A percentile compares a stretch with the other conserved stretches of the same genome.
Conservation (phyloP, 2,888 invertebrate genomes). For the Muschampia plurimacula region DNA sequence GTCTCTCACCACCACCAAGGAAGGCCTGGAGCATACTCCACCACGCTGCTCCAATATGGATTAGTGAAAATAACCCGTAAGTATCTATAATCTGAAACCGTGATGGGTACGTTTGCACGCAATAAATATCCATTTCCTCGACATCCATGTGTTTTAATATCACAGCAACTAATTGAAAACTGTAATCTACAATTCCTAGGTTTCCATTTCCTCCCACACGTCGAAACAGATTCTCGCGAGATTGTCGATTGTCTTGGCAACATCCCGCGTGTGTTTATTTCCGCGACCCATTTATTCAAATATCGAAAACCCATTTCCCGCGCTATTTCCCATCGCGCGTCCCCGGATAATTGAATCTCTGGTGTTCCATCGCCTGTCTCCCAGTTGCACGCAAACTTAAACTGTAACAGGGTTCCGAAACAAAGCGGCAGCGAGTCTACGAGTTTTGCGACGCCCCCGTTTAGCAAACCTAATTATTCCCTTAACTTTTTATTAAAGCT, state of each 20-base stretch:
- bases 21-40: too few species aligned
- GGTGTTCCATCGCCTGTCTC: conserved; percentile 41
- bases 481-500: conserved; percentile 26
- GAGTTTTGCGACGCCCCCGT: conserved; percentile 14
- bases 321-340: conserved; percentile 67
- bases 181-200: conserved; percentile 14
- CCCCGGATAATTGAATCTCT: conserved; percentile 55
- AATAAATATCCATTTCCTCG: neutral
- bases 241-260: conserved; percentile 65
- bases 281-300: conserved; percentile 76
- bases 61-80: neutral
- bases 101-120: neutral
- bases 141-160: conserved; percentile 9
- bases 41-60: too few species aligned
- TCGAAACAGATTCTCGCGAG: conserved; percentile 52
- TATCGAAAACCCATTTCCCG: conserved; percentile 81
- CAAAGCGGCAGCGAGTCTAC: conserved; percentile 12
- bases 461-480: conserved; percentile 27
- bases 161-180: conserved; percentile 25
- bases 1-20: too few species aligned
- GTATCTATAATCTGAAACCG: neutral
- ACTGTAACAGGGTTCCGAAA: conserved; percentile 22
- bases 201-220: conserved; percentile 55
- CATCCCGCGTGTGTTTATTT: conserved; percentile 81
- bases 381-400: conserved; percentile 41